Evolutionary conservation across 2,888 invertebrate species (phyloP), one percentile per base, ranked within the genome.

Genomic region (Scelioninae gen. 1): DNA sequence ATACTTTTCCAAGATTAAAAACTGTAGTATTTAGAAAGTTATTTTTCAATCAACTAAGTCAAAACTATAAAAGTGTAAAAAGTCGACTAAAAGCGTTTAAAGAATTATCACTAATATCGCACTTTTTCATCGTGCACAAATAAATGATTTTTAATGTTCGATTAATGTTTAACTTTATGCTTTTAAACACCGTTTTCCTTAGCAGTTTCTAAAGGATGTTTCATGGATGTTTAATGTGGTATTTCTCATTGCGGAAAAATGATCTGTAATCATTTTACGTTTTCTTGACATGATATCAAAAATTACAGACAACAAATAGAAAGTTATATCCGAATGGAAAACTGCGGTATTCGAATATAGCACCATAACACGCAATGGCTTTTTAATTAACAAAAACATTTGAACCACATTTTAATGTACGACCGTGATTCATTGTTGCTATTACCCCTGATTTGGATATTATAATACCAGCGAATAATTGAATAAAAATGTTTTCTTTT

Each of bases 211-310:
- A 66, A 40, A 75, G 58, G 40, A 63, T 74, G 40, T 63, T 63
- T 63, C 74, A 74, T 32, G 13, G 55, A 38, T 43, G 23, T 43
- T 60, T 60, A 65, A 38, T 29, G 49, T 38, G 58, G 56, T 58
- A 66, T 76, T 66, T 51, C 58, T 76, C 47, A 76, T 31, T 58
- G 49, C 65, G 53, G 56, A 56, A 75, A 55, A 75, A 75, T 66
- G 31, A 75, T 75, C 66, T 49, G 34, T 75, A 66, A 75, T 75
- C 56, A 49, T 47, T 66, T 11, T 49, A 75, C 47, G 56, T 65
- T 66, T 75, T 58, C 75, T 58, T 66, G 58, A 43, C 63, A 74
- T 56, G 55, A 65, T 74, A 74, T 74, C 56, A 63, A 65, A 74
- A 74, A 56, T 74, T 74, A 74, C 38, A 65, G 29, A 45, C 31